phyloP scores from a whole-genome alignment of 1,140 invertebrate species.

The Theocolax elegans region DNA sequence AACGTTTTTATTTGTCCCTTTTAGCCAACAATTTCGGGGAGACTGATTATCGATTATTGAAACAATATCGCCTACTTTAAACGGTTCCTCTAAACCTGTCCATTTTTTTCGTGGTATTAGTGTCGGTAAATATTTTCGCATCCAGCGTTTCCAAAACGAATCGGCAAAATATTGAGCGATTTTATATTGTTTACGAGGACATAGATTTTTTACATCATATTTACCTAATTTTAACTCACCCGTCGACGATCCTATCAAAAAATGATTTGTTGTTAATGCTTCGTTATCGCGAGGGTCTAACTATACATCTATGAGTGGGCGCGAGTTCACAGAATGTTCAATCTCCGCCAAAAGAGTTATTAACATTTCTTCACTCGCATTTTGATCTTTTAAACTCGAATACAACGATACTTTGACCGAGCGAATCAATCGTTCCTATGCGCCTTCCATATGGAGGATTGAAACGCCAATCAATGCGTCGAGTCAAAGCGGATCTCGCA shows the following conservation, averaged over 20 bases:
- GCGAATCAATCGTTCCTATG: not conserved
- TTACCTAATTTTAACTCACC: not conserved
- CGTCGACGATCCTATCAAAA: too few relatives aligned
- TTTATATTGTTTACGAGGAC: too few relatives aligned
- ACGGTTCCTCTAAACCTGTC: not conserved
- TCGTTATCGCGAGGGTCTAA: too few relatives aligned
- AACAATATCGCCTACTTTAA: not conserved
- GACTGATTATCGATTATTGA: not conserved
- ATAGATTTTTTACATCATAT: too few relatives aligned
- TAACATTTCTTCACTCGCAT: too few relatives aligned
- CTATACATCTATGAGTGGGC: conserved; percentile 1
- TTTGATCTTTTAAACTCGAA: too few relatives aligned
- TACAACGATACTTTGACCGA: not conserved
- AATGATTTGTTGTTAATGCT: too few relatives aligned
- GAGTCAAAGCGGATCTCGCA: not conserved
- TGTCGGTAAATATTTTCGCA: too few relatives aligned
- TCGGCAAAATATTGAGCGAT: too few relatives aligned
- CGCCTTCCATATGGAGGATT: not conserved
- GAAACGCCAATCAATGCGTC: not conserved
- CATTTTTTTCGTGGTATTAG: conserved; percentile 2
- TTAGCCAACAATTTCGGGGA: too few relatives aligned
- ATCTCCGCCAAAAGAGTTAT: too few relatives aligned
- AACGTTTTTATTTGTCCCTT: not conserved
- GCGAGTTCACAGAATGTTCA: not conserved
- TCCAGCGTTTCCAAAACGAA: too few relatives aligned